Evolutionary conservation across 2,113 vertebrate species (phyloP), one percentile per base, ranked within the genome.

Genomic region (Rhinolophus ferrumequinum): DNA sequence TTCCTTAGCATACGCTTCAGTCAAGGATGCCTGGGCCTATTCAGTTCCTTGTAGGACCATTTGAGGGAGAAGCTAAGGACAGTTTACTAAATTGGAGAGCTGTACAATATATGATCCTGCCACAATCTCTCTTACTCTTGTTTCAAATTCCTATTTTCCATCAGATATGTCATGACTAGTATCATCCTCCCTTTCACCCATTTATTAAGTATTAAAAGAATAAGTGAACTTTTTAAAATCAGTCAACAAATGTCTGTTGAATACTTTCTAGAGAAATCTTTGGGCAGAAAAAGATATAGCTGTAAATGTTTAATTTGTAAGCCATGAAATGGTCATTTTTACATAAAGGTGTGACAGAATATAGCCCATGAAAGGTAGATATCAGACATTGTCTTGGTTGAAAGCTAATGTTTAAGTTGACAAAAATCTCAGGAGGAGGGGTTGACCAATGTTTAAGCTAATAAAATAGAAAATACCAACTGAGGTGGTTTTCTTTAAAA

Each of bases 391-490:
- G 67, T 19, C 79, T 73, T 85, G 52, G 52, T 64, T 30, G 33
- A 91, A 96, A 69, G 33, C 14, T 35, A 91, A 54, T 41, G 69
- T 73, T 90, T 56, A 95, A 81, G 52, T n/a, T 76, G 15, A 70
- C 56, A 79, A 85, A 93, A 93, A 73, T 41, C 24, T 33, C 35
- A 69, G 15, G 11, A 90, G 56, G 41, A 50, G 47, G 47, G 28
- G 44, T 64, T 66, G 60, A 87, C 35, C 38, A 64, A 79, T 67
- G 67, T 21, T 91, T 58, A 67, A 24, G 52, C 66, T 66, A 94
- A 64, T n/a, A 67, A 93, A 83, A 72, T 16, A 60, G 16, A 79
- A 73, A 84, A 93, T 44, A 85, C 69, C 44, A 35, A 47, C 13
- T 11, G 14, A 30, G 16, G 60, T 50, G 28, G 3, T 41, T 75